A percentile compares a stretch with the other conserved stretches of the same genome.
Conservation (phyloP, 2,797 vertebrate genomes). For the Hipposideros larvatus region DNA sequence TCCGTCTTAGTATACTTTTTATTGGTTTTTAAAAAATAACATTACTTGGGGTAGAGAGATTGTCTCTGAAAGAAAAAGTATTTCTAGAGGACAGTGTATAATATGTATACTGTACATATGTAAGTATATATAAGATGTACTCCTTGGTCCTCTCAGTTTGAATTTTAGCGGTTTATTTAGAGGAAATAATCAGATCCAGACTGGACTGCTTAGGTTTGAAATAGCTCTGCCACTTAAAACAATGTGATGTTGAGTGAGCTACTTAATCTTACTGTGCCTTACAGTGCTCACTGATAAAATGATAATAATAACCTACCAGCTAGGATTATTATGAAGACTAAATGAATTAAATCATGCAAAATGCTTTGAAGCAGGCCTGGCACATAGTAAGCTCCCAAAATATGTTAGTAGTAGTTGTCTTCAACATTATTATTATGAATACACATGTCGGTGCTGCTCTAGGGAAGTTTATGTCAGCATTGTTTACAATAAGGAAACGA, state of each 20-base stretch:
- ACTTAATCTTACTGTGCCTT: background rate
- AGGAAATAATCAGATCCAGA: background rate
- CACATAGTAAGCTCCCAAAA: background rate
- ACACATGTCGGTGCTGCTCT: background rate
- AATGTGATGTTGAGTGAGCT: background rate
- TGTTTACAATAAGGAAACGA: background rate
- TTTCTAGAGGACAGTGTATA: background rate
- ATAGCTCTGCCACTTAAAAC: background rate
- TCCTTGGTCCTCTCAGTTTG: background rate
- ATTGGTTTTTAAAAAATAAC: background rate
- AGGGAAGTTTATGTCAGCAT: background rate
- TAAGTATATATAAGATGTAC: background rate
- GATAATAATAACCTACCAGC: background rate
- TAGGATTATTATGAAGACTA: background rate
- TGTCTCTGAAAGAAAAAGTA: slow-evolving; percentile 4
- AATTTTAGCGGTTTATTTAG: background rate
- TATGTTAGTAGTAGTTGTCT: background rate
- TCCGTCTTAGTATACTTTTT: background rate
- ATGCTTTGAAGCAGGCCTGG: background rate
- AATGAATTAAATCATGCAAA: background rate
- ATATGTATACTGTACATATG: background rate
- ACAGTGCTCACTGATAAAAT: background rate
- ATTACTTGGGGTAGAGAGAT: background rate
- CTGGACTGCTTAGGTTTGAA: background rate
- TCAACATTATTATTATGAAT: background rate